Evolutionary conservation across 2,797 vertebrate species (phyloP).

Genomic region (Sebastes hubbsi): DNA sequence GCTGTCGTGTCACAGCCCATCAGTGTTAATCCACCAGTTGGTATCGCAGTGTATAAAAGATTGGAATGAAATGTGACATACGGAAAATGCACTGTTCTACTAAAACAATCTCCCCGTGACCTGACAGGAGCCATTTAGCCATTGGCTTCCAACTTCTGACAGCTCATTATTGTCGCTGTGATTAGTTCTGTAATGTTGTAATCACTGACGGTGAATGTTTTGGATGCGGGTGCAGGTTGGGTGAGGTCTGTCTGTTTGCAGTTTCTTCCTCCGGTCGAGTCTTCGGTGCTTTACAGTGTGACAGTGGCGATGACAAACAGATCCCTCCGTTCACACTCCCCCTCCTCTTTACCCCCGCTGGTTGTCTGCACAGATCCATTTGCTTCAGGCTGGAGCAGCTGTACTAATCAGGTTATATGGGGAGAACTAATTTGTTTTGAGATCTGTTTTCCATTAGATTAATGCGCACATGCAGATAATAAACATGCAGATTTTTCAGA

Average conservation of each 20-base stretch:
- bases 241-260: not conserved
- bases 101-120: slow-evolving; percentile 35
- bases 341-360: not conserved
- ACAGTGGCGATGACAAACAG: slow-evolving; percentile 1
- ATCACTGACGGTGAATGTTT: slow-evolving; percentile 10
- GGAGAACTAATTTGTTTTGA: slow-evolving; percentile 54
- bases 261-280: slow-evolving; percentile 9
- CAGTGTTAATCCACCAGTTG: slow-evolving; percentile 25
- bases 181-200: slow-evolving; percentile 34
- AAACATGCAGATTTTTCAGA: slow-evolving; percentile 60
- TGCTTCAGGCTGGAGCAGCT: slow-evolving; percentile 40
- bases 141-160: slow-evolving; percentile 32
- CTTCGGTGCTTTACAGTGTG: slow-evolving; percentile 25
- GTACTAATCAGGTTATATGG: slow-evolving; percentile 66
- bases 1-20: not conserved
- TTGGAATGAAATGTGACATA: slow-evolving; percentile 49
- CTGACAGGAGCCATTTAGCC: slow-evolving; percentile 33
- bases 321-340: not conserved
- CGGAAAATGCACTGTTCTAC: slow-evolving; percentile 41
- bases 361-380: slow-evolving; percentile 48
- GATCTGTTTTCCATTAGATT: slow-evolving; percentile 67
- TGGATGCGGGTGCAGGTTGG: slow-evolving; percentile 13
- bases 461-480: slow-evolving; percentile 47
- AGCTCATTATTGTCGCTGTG: slow-evolving; percentile 44
- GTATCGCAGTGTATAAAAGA: slow-evolving; percentile 6